Evolutionary conservation across 2,888 invertebrate species (phyloP), one percentile per base, ranked within the genome.

Genomic region (Alsophila aescularia): DNA sequence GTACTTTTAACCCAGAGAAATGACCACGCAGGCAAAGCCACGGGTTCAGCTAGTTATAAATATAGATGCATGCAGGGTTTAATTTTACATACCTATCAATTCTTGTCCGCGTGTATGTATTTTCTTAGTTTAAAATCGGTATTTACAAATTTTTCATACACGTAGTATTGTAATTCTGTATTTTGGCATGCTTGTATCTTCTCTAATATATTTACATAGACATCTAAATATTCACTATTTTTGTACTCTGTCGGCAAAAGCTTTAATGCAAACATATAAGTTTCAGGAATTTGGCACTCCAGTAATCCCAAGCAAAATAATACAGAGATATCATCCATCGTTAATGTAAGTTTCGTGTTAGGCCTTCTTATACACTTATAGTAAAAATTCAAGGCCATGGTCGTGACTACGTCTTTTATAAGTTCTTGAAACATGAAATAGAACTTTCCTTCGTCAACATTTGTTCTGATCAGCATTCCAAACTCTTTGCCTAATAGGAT

Each of bases 101-200:
- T 2, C n/a, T n/a, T n/a, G n/a, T n/a, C n/a, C n/a, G n/a, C n/a
- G 24, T 24, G 24, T 14, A 40, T 16, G 14, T 52, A 44, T 31
- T 16, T 52, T n/a, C 50, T 55, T 13, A n/a, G 21, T 34, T 36
- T 41, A 7, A 62, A 58, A 45, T 58, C 53, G 14, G 16, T 35
- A 45, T 53, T 56, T 0, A 61, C 45, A 40, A 62, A 59, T 42
- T 54, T 62, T 29, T 59, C 52, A 32, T 45, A 44, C 24, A 57
- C 31, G 8, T 43, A 59, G 43, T 29, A 45, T 37, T 54, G 52
- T 16, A 62, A 7, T 47, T 59, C 62, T 13, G 31, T 47, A 47
- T 57, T 42, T 24, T 49, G 14, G 8, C 32, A 51, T 3, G 12
- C 7, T 43, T 49, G 48, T 40, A 62, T 31, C 29, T 32, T 49